A percentile compares a stretch with the other conserved stretches of the same genome.
These are phyloP conservation scores for Cephalopachus bancanus DNA, from an alignment of 2,797 vertebrate genomes.

Conservation along the genomic window DNA sequence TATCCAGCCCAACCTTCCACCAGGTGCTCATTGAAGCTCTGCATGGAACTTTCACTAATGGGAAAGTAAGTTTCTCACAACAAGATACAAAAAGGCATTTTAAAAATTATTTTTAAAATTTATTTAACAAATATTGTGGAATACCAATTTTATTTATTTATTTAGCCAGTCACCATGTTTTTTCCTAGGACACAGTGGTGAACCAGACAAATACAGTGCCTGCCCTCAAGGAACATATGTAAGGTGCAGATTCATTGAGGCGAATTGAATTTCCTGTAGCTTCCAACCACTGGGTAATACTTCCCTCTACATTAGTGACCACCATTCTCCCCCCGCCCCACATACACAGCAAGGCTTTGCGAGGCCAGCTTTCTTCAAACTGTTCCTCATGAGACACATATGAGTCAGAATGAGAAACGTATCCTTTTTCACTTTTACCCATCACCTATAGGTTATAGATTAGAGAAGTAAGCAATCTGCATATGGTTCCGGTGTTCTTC, in stretches of 20 bases:
- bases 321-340: neutral
- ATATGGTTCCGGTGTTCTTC: neutral
- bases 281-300: neutral
- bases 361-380: neutral
- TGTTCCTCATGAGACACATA: neutral
- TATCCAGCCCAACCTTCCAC: neutral
- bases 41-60: neutral
- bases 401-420: neutral
- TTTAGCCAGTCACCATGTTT: neutral
- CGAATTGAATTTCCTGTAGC: neutral
- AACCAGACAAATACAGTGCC: neutral
- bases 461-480: neutral
- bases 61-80: neutral
- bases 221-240: neutral
- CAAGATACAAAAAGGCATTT: neutral
- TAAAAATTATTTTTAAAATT: neutral
- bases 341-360: neutral
- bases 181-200: neutral
- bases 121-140: neutral
- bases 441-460: neutral
- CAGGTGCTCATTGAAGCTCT: neutral
- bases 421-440: neutral
- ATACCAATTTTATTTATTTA: neutral
- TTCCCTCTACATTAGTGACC: neutral
- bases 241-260: neutral